phyloP scores from a whole-genome alignment of 2,113 vertebrate species.

The Zosterops lateralis region DNA sequence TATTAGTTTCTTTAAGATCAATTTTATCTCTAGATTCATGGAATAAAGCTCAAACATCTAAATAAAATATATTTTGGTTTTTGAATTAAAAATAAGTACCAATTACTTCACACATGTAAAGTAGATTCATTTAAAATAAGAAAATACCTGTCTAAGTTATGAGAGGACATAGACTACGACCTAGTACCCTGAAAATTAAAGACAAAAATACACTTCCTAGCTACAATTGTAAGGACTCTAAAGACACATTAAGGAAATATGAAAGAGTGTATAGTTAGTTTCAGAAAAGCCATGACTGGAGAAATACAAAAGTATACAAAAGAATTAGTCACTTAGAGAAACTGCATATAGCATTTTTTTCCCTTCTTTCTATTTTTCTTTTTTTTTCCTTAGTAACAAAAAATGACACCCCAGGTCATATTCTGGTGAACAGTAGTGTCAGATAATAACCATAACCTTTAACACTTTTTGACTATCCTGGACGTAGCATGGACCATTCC shows the following conservation, averaged over 20 bases:
- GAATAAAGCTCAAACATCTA: neutral
- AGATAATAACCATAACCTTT: neutral
- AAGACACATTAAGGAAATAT: neutral
- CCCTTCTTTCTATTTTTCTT: too few species aligned
- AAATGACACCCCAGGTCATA: neutral
- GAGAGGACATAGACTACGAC: neutral
- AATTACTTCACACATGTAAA: neutral
- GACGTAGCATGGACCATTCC: neutral
- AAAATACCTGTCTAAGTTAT: neutral
- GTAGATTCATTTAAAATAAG: neutral
- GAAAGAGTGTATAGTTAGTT: neutral
- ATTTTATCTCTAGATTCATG: neutral
- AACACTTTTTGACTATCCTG: neutral
- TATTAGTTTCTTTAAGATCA: neutral
- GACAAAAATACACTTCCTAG: neutral
- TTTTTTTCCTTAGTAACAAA: neutral
- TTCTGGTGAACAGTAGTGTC: neutral
- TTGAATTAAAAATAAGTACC: neutral
- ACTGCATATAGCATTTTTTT: neutral
- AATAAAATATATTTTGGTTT: neutral
- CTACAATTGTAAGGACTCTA: neutral
- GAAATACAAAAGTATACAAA: neutral
- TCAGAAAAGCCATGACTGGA: neutral
- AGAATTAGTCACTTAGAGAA: neutral
- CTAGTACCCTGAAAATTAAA: neutral